Conservation (phyloP, 2,888 invertebrate species). For the Eudasyphora cyanicolor region DNA sequence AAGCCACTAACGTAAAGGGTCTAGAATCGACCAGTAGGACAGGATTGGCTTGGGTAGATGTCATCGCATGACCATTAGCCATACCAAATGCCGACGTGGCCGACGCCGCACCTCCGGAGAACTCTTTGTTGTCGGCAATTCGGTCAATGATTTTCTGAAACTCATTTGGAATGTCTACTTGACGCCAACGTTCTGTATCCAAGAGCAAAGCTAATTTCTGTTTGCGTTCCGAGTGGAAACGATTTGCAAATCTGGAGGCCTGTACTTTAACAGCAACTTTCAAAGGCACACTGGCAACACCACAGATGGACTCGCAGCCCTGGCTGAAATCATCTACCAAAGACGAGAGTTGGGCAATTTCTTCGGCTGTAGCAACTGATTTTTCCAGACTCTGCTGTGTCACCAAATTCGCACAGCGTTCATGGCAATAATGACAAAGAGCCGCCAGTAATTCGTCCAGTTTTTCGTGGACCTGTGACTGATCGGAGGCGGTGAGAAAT, state of each 20-base stretch:
- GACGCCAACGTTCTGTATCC: constrained; percentile 96
- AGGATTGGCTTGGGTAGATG: constrained; percentile 80
- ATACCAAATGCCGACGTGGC: constrained; percentile 15
- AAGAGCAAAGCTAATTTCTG: constrained; percentile 90
- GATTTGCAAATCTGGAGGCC: constrained; percentile 93
- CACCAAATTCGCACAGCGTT: constrained; percentile 93
- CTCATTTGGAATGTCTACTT: constrained; percentile 93
- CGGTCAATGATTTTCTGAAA: constrained; percentile 92
- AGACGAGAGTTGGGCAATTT: constrained; percentile 88
- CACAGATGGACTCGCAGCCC: constrained; percentile 88
- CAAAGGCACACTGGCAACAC: constrained; percentile 88
- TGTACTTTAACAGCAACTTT: constrained; percentile 91
- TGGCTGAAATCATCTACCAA: constrained; percentile 90
- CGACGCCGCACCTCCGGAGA: constrained; percentile 69
- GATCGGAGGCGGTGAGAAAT: constrained; percentile 86
- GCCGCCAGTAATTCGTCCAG: constrained; percentile 88
- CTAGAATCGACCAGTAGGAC: constrained; percentile 85
- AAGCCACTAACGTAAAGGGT: constrained; percentile 88
- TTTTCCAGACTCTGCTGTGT: constrained; percentile 88
- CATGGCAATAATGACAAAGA: constrained; percentile 96
- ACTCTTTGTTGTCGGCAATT: constrained; percentile 81
- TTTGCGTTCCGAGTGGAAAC: constrained; percentile 94
- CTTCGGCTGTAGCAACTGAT: constrained; percentile 85
- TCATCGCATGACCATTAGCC: constrained; percentile 42
- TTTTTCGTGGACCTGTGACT: constrained; percentile 85